A percentile compares a stretch with the other conserved stretches of the same genome.
Evolutionary conservation across 2,113 vertebrate species (phyloP).

Genomic region (Cyprinodon variegatus): DNA sequence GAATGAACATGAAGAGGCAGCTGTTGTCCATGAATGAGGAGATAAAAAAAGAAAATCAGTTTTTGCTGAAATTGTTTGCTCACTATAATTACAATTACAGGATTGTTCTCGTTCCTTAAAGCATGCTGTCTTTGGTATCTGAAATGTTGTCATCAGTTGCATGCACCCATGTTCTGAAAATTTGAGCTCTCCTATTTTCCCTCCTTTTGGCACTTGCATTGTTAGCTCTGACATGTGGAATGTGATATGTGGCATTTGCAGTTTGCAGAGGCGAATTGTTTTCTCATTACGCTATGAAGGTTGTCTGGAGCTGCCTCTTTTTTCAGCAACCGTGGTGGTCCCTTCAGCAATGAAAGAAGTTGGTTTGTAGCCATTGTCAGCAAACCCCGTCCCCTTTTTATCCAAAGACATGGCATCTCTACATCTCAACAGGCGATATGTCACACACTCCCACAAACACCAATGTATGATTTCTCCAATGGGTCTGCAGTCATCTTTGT

Average conservation of each 20-base stretch:
- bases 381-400: slow-evolving; percentile 40
- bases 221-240: slow-evolving; percentile 58
- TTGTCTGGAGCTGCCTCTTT: slow-evolving; percentile 35
- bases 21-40: slow-evolving; percentile 16
- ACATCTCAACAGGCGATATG: slow-evolving; percentile 44
- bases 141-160: not conserved
- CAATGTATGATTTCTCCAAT: slow-evolving; percentile 37
- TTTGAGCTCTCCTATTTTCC: slow-evolving; percentile 9
- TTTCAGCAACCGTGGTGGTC: slow-evolving; percentile 64
- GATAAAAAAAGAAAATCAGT: slow-evolving; percentile 7
- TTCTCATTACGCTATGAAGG: slow-evolving; percentile 38
- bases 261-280: slow-evolving; percentile 53
- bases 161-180: slow-evolving; percentile 3
- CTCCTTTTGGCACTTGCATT: slow-evolving; percentile 39
- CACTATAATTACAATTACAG: slow-evolving; percentile 33
- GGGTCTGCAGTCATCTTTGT: slow-evolving; percentile 62
- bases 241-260: slow-evolving; percentile 50
- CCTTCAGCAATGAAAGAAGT: slow-evolving; percentile 13
- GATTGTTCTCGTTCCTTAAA: slow-evolving; percentile 14
- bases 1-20: slow-evolving; percentile 20
- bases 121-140: slow-evolving; percentile 4
- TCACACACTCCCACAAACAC: slow-evolving; percentile 58
- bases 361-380: slow-evolving; percentile 50
- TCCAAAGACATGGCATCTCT: slow-evolving; percentile 46
- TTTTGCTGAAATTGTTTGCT: slow-evolving; percentile 38